phyloP scores from a whole-genome alignment of 2,113 vertebrate genomes.

The Cyprinus carpio region DNA sequence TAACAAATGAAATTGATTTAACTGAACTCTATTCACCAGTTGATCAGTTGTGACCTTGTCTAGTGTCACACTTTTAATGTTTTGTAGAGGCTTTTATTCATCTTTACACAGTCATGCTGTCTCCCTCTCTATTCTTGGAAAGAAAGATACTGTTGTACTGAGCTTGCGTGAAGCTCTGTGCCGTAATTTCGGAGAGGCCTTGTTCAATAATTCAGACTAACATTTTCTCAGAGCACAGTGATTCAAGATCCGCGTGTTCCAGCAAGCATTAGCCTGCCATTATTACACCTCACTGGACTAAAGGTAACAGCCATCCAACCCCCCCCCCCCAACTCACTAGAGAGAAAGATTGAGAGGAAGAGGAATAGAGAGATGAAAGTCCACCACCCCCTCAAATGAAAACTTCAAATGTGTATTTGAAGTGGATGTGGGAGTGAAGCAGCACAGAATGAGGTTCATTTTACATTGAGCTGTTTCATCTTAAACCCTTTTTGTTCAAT shows the following conservation, averaged over 20 bases:
- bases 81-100: background rate
- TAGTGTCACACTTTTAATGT: background rate
- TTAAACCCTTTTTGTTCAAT: background rate
- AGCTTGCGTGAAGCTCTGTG: background rate
- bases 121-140: background rate
- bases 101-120: constrained; percentile 1
- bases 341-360: constrained; percentile 10
- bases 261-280: constrained; percentile 40
- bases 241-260: constrained; percentile 11
- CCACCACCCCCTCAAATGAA: background rate
- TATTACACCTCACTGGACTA: constrained; percentile 46
- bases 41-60: background rate
- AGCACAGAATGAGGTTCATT: background rate
- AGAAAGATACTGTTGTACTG: constrained; percentile 2
- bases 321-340: constrained; percentile 12
- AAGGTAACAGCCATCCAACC: constrained; percentile 25
- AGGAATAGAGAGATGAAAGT: constrained; percentile 16
- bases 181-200: constrained; percentile 10
- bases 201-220: constrained; percentile 50
- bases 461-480: background rate
- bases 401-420: constrained; percentile 13
- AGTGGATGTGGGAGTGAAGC: background rate
- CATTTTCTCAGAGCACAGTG: constrained; percentile 17
- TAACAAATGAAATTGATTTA: background rate
- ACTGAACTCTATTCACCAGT: background rate